Conservation (phyloP, 2,888 invertebrate species). For the Pyrochroa serraticornis region DNA sequence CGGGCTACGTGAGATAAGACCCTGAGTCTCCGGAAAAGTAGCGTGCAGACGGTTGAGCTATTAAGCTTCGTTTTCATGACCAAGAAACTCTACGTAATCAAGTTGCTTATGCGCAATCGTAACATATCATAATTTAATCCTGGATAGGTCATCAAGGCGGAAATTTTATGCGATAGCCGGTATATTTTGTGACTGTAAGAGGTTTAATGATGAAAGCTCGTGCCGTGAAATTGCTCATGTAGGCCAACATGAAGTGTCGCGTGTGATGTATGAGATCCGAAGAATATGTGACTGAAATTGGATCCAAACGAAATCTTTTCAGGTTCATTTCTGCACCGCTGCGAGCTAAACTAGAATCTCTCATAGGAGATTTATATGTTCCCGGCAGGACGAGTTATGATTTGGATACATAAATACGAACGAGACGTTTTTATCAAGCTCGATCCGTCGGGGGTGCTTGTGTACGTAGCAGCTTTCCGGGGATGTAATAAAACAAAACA, state of each 20-base stretch:
- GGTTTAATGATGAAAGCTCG: constrained; percentile 15
- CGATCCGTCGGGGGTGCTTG: neutral
- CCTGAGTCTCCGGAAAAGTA: constrained; percentile 39
- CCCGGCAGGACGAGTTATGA: neutral
- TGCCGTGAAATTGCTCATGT: constrained; percentile 20
- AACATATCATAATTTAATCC: neutral
- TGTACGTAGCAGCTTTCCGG: too few species aligned
- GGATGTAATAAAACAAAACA: too few species aligned
- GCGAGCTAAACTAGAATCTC: constrained; percentile 7
- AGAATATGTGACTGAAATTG: constrained; percentile 7
- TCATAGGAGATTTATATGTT: constrained; percentile 12
- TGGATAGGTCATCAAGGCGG: neutral
- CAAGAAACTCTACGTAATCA: constrained; percentile 9
- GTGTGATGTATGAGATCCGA: constrained; percentile 10
- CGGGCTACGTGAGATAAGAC: constrained; percentile 45
- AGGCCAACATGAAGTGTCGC: constrained; percentile 11
- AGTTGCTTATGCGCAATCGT: neutral
- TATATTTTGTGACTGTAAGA: constrained; percentile 1
- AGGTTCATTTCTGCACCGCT: constrained; percentile 5
- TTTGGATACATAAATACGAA: constrained; percentile 12
- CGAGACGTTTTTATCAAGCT: constrained; percentile 13
- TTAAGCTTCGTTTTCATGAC: constrained; percentile 21
- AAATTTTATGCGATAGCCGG: neutral
- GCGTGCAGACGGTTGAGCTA: constrained; percentile 24
- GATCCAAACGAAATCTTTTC: constrained; percentile 11